These are phyloP conservation scores for Keiferia lycopersicella DNA, from an alignment of 2,888 invertebrate genomes.

Conservation along the genomic window DNA sequence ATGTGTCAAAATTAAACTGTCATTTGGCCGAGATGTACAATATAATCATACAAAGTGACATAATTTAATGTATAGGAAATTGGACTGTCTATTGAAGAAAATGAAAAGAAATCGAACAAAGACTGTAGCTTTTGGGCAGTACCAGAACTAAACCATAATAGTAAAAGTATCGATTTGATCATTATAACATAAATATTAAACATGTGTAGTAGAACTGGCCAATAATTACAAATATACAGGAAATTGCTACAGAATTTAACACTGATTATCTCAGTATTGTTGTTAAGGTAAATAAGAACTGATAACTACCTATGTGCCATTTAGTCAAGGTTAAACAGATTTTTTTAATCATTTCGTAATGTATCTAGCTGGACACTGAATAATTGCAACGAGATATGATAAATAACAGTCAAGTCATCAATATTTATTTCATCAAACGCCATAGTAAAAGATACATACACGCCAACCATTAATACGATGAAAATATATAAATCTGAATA, in stretches of 20 bases:
- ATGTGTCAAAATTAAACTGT: neutral
- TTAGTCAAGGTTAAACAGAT: neutral
- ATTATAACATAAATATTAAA: too few relatives aligned
- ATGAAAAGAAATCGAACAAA: too few relatives aligned
- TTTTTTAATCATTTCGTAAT: neutral
- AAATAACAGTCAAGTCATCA: neutral
- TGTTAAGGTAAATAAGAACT: neutral
- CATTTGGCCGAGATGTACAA: neutral
- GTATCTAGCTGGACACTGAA: neutral
- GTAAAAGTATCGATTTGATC: too few relatives aligned
- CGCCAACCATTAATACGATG: slow-evolving; percentile 30
- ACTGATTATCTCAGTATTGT: neutral
- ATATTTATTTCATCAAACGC: slow-evolving; percentile 33
- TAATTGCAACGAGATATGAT: neutral
- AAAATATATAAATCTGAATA: slow-evolving; percentile 35
- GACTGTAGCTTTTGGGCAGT: too few relatives aligned
- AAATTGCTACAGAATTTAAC: neutral
- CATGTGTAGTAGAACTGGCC: too few relatives aligned
- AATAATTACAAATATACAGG: neutral
- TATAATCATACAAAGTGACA: neutral
- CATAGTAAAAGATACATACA: slow-evolving; percentile 32
- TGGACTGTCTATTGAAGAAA: neutral
- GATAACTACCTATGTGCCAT: neutral
- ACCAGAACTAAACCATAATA: too few relatives aligned
- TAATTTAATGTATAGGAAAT: neutral